These are phyloP conservation scores for Lydus trimaculatus DNA, from an alignment of 2,888 invertebrate species.

Conservation along the genomic window DNA sequence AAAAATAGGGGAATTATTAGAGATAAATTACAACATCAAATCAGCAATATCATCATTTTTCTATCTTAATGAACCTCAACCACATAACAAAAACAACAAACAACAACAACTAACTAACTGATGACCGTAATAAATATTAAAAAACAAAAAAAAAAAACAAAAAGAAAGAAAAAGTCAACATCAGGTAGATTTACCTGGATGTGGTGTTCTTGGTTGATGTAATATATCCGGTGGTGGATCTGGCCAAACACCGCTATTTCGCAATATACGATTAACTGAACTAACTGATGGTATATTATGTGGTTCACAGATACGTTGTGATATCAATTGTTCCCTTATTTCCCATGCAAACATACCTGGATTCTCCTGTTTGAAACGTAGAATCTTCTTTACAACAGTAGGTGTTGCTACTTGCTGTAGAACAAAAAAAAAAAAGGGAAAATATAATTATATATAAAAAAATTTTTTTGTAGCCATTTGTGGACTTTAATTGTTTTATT, in stretches of 20 bases:
- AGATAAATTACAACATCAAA: neutral
- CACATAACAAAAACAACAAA: slow-evolving; percentile 2
- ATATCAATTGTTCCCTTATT: slow-evolving; percentile 87
- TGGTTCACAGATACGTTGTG: slow-evolving; percentile 90
- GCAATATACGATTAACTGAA: slow-evolving; percentile 90
- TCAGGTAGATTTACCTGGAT: slow-evolving; percentile 41
- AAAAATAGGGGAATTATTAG: slow-evolving; percentile 18
- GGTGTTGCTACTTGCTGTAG: slow-evolving; percentile 96
- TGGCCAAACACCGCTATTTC: slow-evolving; percentile 86
- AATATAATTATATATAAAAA: neutral
- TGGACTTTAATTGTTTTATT: neutral
- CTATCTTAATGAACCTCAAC: neutral
- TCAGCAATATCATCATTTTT: neutral
- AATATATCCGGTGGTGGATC: slow-evolving; percentile 63
- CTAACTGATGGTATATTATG: slow-evolving; percentile 93
- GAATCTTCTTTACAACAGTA: slow-evolving; percentile 93
- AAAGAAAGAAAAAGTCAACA: neutral
- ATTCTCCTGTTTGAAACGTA: slow-evolving; percentile 92
- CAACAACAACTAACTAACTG: neutral
- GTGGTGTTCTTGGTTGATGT: slow-evolving; percentile 51
- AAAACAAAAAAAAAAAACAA: neutral
- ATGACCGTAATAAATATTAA: slow-evolving; percentile 5
- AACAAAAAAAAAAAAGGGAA: slow-evolving; percentile 15
- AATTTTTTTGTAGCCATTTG: neutral
- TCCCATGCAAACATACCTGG: slow-evolving; percentile 98